Percentiles rank a stretch among this genome's conserved stretches.
phyloP scores from a whole-genome alignment of 2,113 vertebrate species.

The Sander lucioperca region DNA sequence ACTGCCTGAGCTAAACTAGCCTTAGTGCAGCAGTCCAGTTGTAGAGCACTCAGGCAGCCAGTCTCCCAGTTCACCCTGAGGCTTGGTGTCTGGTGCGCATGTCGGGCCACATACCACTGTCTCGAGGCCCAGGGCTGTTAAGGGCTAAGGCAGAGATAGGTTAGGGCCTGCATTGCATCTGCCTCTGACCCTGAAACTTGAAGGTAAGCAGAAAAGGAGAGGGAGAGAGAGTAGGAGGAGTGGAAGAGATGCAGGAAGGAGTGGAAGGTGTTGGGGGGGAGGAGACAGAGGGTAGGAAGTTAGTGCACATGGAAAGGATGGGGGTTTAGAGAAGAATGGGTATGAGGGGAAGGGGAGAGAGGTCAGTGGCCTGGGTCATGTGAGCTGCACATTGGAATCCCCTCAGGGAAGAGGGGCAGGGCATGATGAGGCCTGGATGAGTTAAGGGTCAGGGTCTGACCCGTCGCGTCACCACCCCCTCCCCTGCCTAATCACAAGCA shows the following conservation, averaged over 20 bases:
- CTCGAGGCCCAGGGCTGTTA: conserved; percentile 49
- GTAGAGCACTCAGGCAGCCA: conserved; percentile 44
- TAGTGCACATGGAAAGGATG: conserved; percentile 30
- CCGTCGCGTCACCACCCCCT: conserved; percentile 14
- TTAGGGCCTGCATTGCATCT: conserved; percentile 58
- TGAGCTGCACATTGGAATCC: conserved; percentile 71
- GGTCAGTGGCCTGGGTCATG: conserved; percentile 73
- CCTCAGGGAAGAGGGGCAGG: conserved; percentile 60
- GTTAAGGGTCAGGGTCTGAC: conserved; percentile 55
- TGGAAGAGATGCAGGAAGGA: conserved; percentile 43
- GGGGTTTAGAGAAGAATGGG: conserved; percentile 57
- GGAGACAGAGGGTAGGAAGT: conserved; percentile 36
- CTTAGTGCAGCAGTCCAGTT: conserved; percentile 38
- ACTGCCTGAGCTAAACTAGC: conserved; percentile 25
- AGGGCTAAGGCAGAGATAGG: conserved; percentile 50
- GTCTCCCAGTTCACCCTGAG: conserved; percentile 59
- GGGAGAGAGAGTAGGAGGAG: background rate
- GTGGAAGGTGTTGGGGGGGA: conserved; percentile 28
- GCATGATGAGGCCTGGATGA: conserved; percentile 52
- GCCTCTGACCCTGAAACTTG: conserved; percentile 56
- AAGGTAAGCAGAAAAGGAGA: conserved; percentile 35
- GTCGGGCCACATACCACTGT: conserved; percentile 64
- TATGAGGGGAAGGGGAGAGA: conserved; percentile 45
- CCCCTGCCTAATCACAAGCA: conserved; percentile 14
- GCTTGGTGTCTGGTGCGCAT: conserved; percentile 61